Evolutionary conservation across 2,888 invertebrate genomes (phyloP).

Genomic region (Icerya purchasi): DNA sequence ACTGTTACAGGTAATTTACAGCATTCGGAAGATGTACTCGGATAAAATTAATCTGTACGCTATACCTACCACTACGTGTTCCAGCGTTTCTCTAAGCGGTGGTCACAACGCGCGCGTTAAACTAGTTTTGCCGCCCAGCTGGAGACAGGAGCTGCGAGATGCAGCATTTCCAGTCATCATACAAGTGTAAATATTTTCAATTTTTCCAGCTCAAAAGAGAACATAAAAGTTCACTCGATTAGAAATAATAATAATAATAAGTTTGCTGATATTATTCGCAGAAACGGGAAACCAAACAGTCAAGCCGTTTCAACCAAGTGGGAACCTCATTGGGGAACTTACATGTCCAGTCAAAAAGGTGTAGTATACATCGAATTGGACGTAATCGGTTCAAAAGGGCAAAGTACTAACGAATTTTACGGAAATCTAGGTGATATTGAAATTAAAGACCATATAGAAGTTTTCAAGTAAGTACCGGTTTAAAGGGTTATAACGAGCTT

Average conservation of each 20-base stretch:
- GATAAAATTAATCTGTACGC: constrained; percentile 18
- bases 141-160: constrained; percentile 64
- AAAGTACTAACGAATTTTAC: constrained; percentile 62
- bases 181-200: constrained; percentile 45
- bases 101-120: constrained; percentile 52
- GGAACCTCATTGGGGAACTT: constrained; percentile 62
- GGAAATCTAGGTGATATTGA: constrained; percentile 37
- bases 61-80: constrained; percentile 7
- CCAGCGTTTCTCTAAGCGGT: constrained; percentile 22
- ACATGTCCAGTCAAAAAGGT: constrained; percentile 56
- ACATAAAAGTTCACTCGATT: constrained; percentile 1
- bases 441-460: constrained; percentile 39
- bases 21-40: constrained; percentile 28
- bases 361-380: constrained; percentile 76
- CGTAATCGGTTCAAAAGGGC: constrained; percentile 64
- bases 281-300: constrained; percentile 61
- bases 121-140: constrained; percentile 57
- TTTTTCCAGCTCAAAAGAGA: no score
- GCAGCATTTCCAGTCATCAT: constrained; percentile 62
- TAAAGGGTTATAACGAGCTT: background rate
- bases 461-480: constrained; percentile 23
- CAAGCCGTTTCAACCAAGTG: constrained; percentile 67
- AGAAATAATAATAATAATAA: no score
- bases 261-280: no score
- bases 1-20: constrained; percentile 54